These are phyloP conservation scores for Xerus inauris DNA, from an alignment of 2,113 vertebrate genomes.

Conservation along the genomic window DNA sequence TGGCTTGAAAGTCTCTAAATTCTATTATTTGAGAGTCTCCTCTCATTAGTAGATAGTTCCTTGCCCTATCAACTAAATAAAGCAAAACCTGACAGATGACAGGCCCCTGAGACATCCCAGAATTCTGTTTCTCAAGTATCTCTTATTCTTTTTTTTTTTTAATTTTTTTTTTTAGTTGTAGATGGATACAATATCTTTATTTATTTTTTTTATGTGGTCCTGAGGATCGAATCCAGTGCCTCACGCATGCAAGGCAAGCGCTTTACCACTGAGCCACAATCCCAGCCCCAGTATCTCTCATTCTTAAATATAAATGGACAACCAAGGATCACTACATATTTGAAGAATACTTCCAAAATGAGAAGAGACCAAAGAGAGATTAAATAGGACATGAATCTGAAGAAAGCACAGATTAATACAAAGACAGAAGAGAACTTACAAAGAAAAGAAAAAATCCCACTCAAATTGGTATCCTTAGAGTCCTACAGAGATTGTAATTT, in stretches of 20 bases:
- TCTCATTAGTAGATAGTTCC: background rate
- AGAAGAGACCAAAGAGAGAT: constrained; percentile 24
- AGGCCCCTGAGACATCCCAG: background rate
- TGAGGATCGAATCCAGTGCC: no score
- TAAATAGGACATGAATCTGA: background rate
- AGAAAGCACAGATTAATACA: background rate
- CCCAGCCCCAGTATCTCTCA: no score
- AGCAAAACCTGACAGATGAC: constrained; percentile 2
- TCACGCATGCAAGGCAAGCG: no score
- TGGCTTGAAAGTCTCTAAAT: background rate
- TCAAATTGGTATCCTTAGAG: background rate
- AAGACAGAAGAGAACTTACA: background rate
- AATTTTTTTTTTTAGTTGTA: no score
- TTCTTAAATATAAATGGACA: constrained; percentile 33
- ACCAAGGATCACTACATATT: background rate
- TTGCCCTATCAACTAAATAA: background rate
- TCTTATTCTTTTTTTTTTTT: no score
- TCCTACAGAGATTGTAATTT: background rate
- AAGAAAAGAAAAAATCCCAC: background rate
- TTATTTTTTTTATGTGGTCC: no score
- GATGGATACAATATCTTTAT: no score
- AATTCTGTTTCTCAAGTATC: background rate
- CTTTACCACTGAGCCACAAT: no score
- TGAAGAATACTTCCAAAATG: constrained; percentile 33
- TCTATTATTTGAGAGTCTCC: background rate